Conservation (phyloP, 2,888 invertebrate species). For the Blomia tropicalis region DNA sequence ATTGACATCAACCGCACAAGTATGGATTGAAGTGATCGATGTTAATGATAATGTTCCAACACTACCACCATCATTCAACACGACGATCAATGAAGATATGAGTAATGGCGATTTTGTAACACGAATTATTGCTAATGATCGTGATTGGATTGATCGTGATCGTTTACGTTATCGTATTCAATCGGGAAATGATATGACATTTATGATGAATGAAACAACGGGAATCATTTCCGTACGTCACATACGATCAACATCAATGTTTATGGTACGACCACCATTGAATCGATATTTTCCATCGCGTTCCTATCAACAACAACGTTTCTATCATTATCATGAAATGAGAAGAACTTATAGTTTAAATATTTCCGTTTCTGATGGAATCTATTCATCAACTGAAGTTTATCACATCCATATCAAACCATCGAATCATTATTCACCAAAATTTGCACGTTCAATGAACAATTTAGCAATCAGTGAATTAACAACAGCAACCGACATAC, state of each 20-base stretch:
- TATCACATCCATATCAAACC: constrained; percentile 34
- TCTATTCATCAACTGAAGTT: constrained; percentile 52
- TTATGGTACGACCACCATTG: too few species aligned
- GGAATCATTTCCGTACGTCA: constrained; percentile 44
- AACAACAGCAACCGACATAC: constrained; percentile 50
- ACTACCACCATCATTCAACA: constrained; percentile 60
- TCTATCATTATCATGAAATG: constrained; percentile 34
- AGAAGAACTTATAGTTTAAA: constrained; percentile 59
- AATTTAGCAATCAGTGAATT: constrained; percentile 67
- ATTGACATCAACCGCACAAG: constrained; percentile 52
- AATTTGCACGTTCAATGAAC: constrained; percentile 57
- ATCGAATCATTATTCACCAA: constrained; percentile 60
- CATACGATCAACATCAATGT: not conserved
- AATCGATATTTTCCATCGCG: not conserved
- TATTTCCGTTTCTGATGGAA: constrained; percentile 66
- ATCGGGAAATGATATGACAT: constrained; percentile 51
- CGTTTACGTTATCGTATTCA: constrained; percentile 63
- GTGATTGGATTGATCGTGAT: constrained; percentile 55
- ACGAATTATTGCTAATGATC: constrained; percentile 71
- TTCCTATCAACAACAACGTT: too few species aligned
- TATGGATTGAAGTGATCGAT: constrained; percentile 66
- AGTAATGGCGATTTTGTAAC: constrained; percentile 71
- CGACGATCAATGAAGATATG: constrained; percentile 61
- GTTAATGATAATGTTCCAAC: constrained; percentile 82
- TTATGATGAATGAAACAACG: constrained; percentile 34